Percentiles rank a stretch among this genome's conserved stretches.
Conservation (phyloP, 1,140 invertebrate genomes). For the Argopecten irradians region DNA sequence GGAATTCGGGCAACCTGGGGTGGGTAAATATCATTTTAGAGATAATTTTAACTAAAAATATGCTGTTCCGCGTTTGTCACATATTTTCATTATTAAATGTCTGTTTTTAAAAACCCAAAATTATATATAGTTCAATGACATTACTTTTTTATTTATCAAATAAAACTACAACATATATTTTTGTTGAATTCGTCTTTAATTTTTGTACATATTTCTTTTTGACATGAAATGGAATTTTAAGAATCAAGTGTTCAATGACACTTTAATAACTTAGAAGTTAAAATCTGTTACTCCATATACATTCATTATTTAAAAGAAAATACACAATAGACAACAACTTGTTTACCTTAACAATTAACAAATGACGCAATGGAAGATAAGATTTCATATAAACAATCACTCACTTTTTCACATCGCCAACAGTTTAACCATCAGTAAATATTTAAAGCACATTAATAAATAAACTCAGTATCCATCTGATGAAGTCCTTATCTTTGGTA, state of each 20-base stretch:
- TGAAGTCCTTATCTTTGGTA: not conserved
- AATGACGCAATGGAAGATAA: conserved; percentile 16
- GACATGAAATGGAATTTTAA: conserved; percentile 23
- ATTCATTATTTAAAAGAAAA: not conserved
- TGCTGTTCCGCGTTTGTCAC: not conserved
- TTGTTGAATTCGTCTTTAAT: not conserved
- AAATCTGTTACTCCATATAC: not conserved
- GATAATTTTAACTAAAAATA: not conserved
- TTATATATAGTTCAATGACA: not conserved
- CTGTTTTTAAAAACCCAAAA: not conserved
- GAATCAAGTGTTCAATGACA: not conserved
- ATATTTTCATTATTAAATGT: not conserved
- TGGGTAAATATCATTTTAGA: not conserved
- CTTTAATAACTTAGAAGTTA: not conserved
- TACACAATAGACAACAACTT: not conserved
- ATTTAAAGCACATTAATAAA: not conserved
- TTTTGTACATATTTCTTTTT: conserved; percentile 23
- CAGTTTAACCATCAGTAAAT: not conserved
- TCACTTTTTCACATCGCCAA: not conserved
- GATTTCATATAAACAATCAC: not conserved
- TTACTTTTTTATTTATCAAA: not conserved
- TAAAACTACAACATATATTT: not conserved
- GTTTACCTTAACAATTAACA: not conserved
- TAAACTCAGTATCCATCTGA: not conserved
- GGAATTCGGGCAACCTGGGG: not conserved